Percentiles rank a stretch among this genome's conserved stretches.
These are phyloP conservation scores for Lithobates pipiens DNA, from an alignment of 2,797 vertebrate genomes.

Conservation along the genomic window DNA sequence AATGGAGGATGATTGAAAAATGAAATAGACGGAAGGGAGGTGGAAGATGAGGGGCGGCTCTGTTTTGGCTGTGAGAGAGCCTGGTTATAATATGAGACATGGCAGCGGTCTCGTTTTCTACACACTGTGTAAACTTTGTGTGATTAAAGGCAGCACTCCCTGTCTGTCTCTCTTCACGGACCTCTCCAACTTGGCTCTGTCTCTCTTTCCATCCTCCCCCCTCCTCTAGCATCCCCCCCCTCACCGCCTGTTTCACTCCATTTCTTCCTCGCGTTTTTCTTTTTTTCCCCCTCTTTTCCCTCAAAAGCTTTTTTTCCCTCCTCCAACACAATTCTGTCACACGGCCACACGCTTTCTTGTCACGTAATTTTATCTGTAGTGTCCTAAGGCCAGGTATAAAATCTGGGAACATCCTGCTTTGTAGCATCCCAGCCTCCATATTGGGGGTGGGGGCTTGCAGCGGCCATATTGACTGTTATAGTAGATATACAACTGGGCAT, in stretches of 20 bases:
- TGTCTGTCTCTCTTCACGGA: conserved; percentile 55
- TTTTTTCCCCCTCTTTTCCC: not conserved
- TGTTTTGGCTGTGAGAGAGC: conserved; percentile 46
- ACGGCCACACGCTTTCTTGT: not conserved
- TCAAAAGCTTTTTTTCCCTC: not conserved
- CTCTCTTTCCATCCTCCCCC: conserved; percentile 62
- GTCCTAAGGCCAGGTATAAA: conserved; percentile 38
- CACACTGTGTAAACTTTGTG: conserved; percentile 56
- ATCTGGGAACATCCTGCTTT: conserved; percentile 20
- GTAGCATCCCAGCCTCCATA: not conserved
- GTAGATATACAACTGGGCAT: not conserved
- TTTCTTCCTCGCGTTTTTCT: not conserved
- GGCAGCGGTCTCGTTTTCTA: conserved; percentile 57
- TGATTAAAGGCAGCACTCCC: conserved; percentile 58
- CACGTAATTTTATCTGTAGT: conserved; percentile 37
- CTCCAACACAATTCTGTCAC: not conserved
- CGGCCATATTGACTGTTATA: not conserved
- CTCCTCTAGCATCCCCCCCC: conserved; percentile 7
- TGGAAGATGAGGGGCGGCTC: conserved; percentile 11
- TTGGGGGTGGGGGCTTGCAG: not conserved
- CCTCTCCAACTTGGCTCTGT: conserved; percentile 50
- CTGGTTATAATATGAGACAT: conserved; percentile 55
- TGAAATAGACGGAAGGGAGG: not conserved
- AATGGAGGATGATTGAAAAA: not conserved
- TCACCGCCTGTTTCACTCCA: not conserved